Percentiles rank a stretch among this genome's conserved stretches.
Conservation (phyloP, 2,113 vertebrate species). For the Trogon melanurus region DNA sequence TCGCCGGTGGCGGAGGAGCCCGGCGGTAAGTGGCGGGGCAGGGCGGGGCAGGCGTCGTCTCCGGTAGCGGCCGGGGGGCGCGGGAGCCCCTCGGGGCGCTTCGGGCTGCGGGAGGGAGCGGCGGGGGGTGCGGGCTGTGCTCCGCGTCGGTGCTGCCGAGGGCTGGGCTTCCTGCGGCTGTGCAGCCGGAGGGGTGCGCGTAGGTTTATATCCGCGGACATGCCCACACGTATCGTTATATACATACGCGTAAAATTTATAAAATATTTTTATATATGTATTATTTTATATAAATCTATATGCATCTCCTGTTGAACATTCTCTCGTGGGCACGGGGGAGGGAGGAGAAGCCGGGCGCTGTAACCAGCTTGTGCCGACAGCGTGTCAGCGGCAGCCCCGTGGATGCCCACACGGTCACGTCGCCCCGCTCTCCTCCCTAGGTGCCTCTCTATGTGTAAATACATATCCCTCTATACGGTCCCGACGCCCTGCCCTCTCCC, state of each 20-base stretch:
- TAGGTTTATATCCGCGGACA: fast-evolving
- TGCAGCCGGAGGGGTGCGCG: neutral
- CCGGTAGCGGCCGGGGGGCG: neutral
- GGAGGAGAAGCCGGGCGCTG: neutral
- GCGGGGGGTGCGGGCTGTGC: neutral
- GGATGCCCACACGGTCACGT: neutral
- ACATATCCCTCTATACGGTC: neutral
- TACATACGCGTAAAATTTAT: too few relatives aligned
- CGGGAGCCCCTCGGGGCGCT: neutral
- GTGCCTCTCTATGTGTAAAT: fast-evolving
- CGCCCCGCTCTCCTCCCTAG: neutral
- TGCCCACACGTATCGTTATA: fast-evolving
- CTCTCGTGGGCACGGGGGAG: neutral
- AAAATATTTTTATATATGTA: too few relatives aligned
- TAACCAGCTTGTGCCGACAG: neutral
- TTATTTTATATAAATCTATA: neutral
- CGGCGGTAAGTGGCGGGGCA: slow-evolving; percentile 13
- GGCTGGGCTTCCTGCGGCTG: neutral
- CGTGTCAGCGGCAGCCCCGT: neutral
- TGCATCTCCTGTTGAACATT: neutral
- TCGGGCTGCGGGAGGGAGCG: neutral
- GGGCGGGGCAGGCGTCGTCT: neutral
- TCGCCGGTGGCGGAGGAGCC: neutral
- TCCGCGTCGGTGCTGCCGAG: neutral
- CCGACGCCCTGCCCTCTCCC: neutral